Evolutionary conservation across 2,113 vertebrate genomes (phyloP).

Genomic region (Oenanthe melanoleuca): DNA sequence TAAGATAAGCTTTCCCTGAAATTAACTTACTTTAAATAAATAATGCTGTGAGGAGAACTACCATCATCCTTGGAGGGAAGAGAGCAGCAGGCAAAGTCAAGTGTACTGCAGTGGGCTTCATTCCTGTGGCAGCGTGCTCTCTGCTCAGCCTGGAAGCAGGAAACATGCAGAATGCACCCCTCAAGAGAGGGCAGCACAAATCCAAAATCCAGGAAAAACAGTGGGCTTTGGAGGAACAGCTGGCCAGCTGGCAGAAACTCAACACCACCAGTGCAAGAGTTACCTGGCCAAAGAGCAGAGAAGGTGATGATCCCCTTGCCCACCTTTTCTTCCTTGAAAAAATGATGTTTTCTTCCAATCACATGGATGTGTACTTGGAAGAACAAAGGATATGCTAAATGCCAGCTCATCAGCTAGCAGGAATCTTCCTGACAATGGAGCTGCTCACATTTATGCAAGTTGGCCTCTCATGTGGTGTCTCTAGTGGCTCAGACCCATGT

Average conservation of each 20-base stretch:
- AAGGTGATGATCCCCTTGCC: neutral
- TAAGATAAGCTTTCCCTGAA: conserved; percentile 6
- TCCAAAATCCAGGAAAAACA: neutral
- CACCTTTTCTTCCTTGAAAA: neutral
- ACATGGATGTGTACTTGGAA: neutral
- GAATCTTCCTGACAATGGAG: neutral
- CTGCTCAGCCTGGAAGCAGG: neutral
- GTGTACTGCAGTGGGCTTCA: neutral
- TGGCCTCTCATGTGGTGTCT: neutral
- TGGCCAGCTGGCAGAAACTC: neutral
- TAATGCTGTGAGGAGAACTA: neutral
- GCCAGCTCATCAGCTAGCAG: neutral
- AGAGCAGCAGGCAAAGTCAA: neutral
- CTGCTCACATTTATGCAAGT: neutral
- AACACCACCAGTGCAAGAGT: neutral
- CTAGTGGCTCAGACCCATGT: neutral
- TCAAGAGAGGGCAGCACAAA: neutral
- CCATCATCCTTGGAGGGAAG: neutral
- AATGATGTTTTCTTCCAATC: neutral
- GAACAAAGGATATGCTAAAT: neutral
- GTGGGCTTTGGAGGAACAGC: neutral
- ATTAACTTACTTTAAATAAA: conserved; percentile 34
- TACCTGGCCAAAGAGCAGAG: neutral
- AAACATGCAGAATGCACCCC: neutral
- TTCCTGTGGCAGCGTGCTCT: accelerated